A percentile compares a stretch with the other conserved stretches of the same genome.
These are phyloP conservation scores for Eilema depressum DNA, from an alignment of 2,888 invertebrate genomes.

Conservation along the genomic window DNA sequence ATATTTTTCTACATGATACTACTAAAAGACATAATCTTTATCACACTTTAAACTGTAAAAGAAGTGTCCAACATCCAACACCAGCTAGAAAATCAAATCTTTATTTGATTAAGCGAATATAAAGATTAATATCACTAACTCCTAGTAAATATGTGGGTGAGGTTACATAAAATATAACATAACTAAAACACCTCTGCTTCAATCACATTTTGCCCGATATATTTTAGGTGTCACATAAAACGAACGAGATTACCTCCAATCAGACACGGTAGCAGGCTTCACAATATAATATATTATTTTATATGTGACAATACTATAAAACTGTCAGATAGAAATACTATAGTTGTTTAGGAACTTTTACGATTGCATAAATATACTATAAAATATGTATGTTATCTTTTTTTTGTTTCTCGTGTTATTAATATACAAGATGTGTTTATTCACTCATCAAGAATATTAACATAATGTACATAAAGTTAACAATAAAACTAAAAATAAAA, in stretches of 20 bases:
- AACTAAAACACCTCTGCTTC: conserved; percentile 5
- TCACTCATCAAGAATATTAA: too few species aligned
- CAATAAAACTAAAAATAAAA: too few species aligned
- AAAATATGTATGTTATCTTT: too few species aligned
- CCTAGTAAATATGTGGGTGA: neutral
- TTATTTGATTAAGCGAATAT: too few species aligned
- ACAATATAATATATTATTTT: neutral
- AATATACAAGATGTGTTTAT: too few species aligned
- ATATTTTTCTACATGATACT: too few species aligned
- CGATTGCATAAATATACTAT: neutral
- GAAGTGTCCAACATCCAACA: neutral
- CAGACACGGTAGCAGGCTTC: neutral
- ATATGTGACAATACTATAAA: neutral
- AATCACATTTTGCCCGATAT: neutral
- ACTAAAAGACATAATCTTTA: too few species aligned
- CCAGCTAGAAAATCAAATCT: too few species aligned
- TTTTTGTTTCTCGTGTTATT: too few species aligned
- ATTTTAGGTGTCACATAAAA: neutral
- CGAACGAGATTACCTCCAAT: neutral
- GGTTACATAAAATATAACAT: neutral
- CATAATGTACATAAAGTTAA: too few species aligned
- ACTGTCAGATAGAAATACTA: neutral
- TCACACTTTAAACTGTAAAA: too few species aligned
- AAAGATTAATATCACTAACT: too few species aligned
- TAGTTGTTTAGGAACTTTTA: neutral